Base-by-base conservation (phyloP, 2,888 invertebrate species). In the Epirrhoe alternata region DNA sequence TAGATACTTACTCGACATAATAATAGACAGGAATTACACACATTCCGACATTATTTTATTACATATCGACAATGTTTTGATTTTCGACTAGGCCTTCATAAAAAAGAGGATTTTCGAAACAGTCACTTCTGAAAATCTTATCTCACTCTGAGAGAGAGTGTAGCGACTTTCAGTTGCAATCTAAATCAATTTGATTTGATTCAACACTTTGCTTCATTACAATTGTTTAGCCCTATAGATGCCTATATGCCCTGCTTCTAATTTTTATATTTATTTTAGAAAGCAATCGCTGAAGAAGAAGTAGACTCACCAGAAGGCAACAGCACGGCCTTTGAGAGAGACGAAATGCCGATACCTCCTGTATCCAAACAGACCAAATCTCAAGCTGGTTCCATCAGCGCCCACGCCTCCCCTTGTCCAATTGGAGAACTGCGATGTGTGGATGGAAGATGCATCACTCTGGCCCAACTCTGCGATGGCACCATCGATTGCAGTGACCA, bases 381-480 rank as follows among this genome's bases (percentile, higher is more conserved):
- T 2, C 59, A 10, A 35, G 56, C 50, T 0, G 71, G 69, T 0
- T 77, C 79, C 3, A 70, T 75, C 5, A 86, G 86, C 10, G 87
- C 90, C 8, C 93, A 92, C 74, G 82, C 86, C 0, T 94, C 94
- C 0, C 93, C 94, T 0, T 95, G 90, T 78, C 94, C 92, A 0
- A 87, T 85, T 60, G 93, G 93, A 0, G 94, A 95, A 74, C 83
- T 95, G 57, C 92, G 95, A 62, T 95, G 95, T 74, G 94, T 95
- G 5, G 95, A 95, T 77, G 95, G 95, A 30, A 89, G 94, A 67
- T 95, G 95, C 80, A 95, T 95, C 74, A 94, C 94, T 0, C 89
- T 95, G 16, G 88, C 94, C 7, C 95, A 95, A 74, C 91, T 95
- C 35, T 95, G 95, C 77, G 95, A 95, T 78, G 93, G 94, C n/a